These are phyloP conservation scores for Eciton burchellii DNA, from an alignment of 1,140 invertebrate species.

Conservation along the genomic window DNA sequence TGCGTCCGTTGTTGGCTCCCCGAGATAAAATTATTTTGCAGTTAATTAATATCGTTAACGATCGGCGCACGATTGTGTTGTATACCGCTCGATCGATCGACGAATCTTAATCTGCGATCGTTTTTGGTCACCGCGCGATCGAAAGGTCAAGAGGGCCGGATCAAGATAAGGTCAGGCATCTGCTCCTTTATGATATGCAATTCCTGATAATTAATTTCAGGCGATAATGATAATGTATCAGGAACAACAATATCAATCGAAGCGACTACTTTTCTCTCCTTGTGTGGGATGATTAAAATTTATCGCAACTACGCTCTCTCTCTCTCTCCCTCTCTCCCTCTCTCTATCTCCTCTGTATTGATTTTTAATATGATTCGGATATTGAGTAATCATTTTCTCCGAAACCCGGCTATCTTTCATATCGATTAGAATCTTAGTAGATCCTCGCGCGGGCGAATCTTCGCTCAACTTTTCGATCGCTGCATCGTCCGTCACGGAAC, in stretches of 20 bases:
- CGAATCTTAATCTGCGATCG: constrained; percentile 40
- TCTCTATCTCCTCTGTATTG: not conserved
- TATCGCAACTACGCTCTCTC: not conserved
- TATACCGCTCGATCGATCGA: constrained; percentile 11
- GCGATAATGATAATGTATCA: constrained; percentile 21
- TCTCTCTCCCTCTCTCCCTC: too few relatives aligned
- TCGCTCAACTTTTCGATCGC: not conserved
- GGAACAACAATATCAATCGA: not conserved
- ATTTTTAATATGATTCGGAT: not conserved
- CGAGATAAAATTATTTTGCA: constrained; percentile 19
- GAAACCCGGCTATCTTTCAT: too few relatives aligned
- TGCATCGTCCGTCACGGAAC: not conserved
- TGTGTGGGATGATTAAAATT: not conserved
- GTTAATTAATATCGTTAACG: constrained; percentile 7
- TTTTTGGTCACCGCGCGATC: constrained; percentile 18
- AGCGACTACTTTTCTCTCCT: not conserved
- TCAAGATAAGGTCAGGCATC: constrained; percentile 26
- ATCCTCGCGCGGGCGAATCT: not conserved
- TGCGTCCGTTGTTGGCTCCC: too few relatives aligned
- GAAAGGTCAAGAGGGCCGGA: not conserved
- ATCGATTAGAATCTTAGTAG: not conserved
- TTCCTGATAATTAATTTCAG: constrained; percentile 30
- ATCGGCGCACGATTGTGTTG: not conserved
- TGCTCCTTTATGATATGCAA: not conserved
- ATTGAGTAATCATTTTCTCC: not conserved